Percentiles rank a stretch among this genome's conserved stretches.
Conservation (phyloP, 2,888 invertebrate genomes). For the Thelaira solivaga region DNA sequence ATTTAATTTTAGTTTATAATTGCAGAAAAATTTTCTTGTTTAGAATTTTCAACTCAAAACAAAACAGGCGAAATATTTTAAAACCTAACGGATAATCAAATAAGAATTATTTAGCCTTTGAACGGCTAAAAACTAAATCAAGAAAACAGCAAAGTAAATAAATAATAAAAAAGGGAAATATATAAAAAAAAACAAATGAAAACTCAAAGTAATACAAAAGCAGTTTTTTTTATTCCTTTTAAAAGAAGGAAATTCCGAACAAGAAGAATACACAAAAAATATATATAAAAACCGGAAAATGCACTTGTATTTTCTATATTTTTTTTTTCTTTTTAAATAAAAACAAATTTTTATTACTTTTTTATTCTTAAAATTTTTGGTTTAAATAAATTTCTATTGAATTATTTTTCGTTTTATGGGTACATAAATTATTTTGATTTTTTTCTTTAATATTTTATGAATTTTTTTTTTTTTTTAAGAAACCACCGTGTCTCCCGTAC, state of each 20-base stretch:
- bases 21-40: conserved; percentile 54
- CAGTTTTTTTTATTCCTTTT: neutral
- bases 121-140: conserved; percentile 29
- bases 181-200: conserved; percentile 9
- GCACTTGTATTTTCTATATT: conserved; percentile 16
- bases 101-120: no score
- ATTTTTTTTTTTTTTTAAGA: conserved; percentile 7
- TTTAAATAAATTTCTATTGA: no score
- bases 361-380: no score
- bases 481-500: conserved; percentile 56
- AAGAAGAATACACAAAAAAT: conserved; percentile 38
- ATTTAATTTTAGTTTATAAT: neutral
- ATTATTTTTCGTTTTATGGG: no score
- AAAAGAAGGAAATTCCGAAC: conserved; percentile 42
- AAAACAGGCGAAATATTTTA: conserved; percentile 47
- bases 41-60: conserved; percentile 64
- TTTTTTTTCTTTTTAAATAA: neutral
- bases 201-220: conserved; percentile 28
- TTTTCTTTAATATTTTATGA: neutral
- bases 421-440: no score
- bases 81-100: conserved; percentile 11
- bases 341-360: neutral
- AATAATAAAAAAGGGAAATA: conserved; percentile 37
- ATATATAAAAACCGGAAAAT: conserved; percentile 30
- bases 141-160: conserved; percentile 23